Conservation (phyloP, 2,888 invertebrate genomes). For the Cataglyphis cursor region DNA sequence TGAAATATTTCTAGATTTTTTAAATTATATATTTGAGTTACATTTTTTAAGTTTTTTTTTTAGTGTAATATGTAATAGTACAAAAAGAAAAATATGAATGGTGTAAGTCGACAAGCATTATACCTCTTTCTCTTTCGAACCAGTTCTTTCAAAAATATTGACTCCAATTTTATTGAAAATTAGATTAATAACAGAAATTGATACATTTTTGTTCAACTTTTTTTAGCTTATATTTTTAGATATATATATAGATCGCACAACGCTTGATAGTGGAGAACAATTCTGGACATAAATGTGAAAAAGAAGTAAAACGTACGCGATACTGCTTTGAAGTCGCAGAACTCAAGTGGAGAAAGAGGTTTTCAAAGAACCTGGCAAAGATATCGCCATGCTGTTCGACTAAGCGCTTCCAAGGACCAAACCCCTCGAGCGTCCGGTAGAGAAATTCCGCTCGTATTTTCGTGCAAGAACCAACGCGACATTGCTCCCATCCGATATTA, state of each 20-base stretch:
- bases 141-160: conserved; percentile 30
- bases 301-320: conserved; percentile 16
- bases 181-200: conserved; percentile 36
- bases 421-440: conserved; percentile 38
- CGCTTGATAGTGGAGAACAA: background rate
- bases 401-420: conserved; percentile 44
- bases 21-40: background rate
- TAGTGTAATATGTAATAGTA: background rate
- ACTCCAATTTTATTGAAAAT: background rate
- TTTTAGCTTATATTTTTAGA: conserved; percentile 1
- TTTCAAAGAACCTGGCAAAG: conserved; percentile 21
- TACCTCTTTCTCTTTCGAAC: background rate
- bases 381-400: conserved; percentile 40
- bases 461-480: conserved; percentile 40
- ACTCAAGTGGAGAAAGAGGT: conserved; percentile 1
- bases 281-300: conserved; percentile 31
- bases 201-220: conserved; percentile 20
- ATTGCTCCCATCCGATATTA: conserved; percentile 42
- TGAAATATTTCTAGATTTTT: background rate
- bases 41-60: background rate
- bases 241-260: conserved; percentile 6
- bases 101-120: background rate
- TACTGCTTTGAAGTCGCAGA: conserved; percentile 34
- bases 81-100: background rate
- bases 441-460: conserved; percentile 57